Conservation (phyloP, 1,140 invertebrate species). For the Sitodiplosis mosellana region DNA sequence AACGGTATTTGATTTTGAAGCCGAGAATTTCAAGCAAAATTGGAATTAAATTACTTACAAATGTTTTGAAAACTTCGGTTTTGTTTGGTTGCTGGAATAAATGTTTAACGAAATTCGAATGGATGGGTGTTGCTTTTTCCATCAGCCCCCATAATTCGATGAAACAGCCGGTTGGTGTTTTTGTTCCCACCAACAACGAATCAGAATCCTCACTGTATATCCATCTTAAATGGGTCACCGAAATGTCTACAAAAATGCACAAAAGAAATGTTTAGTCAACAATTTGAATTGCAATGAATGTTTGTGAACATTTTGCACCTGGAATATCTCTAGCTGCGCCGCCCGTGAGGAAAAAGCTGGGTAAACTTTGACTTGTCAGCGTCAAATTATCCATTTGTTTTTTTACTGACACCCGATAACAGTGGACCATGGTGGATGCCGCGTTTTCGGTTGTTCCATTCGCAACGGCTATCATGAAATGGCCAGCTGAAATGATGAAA, state of each 20-base stretch:
- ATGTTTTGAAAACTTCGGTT: slow-evolving; percentile 30
- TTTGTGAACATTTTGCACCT: slow-evolving; percentile 9
- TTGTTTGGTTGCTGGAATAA: slow-evolving; percentile 32
- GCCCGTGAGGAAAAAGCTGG: slow-evolving; percentile 62
- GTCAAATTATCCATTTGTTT: slow-evolving; percentile 31
- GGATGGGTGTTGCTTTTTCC: slow-evolving; percentile 57
- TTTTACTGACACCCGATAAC: slow-evolving; percentile 46
- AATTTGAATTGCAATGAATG: background rate
- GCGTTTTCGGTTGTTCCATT: slow-evolving; percentile 15
- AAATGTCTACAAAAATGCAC: slow-evolving; percentile 9
- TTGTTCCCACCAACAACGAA: slow-evolving; percentile 54
- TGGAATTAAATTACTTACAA: too few relatives aligned
- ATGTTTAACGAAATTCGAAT: slow-evolving; percentile 31
- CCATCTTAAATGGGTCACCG: slow-evolving; percentile 57
- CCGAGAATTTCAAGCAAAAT: too few relatives aligned
- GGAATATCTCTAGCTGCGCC: slow-evolving; percentile 30
- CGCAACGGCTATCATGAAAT: slow-evolving; percentile 52
- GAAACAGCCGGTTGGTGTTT: slow-evolving; percentile 37
- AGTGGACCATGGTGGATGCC: slow-evolving; percentile 54
- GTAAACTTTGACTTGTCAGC: slow-evolving; percentile 51
- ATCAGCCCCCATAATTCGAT: slow-evolving; percentile 75
- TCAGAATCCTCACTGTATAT: slow-evolving; percentile 64
- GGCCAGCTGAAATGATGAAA: slow-evolving; percentile 38
- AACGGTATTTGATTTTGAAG: too few relatives aligned
- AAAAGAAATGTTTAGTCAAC: too few relatives aligned